Conservation (phyloP, 2,888 invertebrate genomes). For the Diarsia brunnea region DNA sequence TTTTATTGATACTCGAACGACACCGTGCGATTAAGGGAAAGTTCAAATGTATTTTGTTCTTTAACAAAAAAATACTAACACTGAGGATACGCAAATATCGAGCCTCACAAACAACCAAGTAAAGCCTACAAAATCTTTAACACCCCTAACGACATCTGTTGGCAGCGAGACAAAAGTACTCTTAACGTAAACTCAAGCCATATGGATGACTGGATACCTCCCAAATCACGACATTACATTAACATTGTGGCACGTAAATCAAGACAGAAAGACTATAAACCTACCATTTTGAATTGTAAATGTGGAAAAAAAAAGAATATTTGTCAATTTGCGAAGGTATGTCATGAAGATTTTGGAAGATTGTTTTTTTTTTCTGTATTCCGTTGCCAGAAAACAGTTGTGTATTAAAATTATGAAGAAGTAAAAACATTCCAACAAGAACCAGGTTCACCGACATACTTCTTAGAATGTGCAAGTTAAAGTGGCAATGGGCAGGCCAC, state of each 20-base stretch:
- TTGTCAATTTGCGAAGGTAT: conserved; percentile 51
- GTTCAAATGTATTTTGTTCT: not conserved
- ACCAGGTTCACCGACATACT: too few relatives aligned
- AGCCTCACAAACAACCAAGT: not conserved
- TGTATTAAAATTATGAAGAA: too few relatives aligned
- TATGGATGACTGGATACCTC: conserved; percentile 41
- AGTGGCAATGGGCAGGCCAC: too few relatives aligned
- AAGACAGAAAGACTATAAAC: conserved; percentile 57
- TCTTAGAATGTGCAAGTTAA: too few relatives aligned
- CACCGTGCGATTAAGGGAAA: not conserved
- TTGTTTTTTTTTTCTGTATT: conserved; percentile 10
- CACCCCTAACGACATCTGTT: conserved; percentile 35
- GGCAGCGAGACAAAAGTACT: conserved; percentile 29
- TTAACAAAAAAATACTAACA: too few relatives aligned
- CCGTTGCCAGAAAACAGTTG: not conserved
- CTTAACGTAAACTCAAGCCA: conserved; percentile 26
- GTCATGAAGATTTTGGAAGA: conserved; percentile 19
- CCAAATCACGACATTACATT: conserved; percentile 60
- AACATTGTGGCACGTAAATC: conserved; percentile 59
- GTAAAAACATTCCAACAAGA: too few relatives aligned
- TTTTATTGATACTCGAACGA: not conserved
- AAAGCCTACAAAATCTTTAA: conserved; percentile 37
- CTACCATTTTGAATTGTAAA: conserved; percentile 67
- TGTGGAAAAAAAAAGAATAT: conserved; percentile 61
- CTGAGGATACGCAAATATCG: not conserved